phyloP scores from a whole-genome alignment of 1,140 invertebrate species.

The Drosophila ohnishii region DNA sequence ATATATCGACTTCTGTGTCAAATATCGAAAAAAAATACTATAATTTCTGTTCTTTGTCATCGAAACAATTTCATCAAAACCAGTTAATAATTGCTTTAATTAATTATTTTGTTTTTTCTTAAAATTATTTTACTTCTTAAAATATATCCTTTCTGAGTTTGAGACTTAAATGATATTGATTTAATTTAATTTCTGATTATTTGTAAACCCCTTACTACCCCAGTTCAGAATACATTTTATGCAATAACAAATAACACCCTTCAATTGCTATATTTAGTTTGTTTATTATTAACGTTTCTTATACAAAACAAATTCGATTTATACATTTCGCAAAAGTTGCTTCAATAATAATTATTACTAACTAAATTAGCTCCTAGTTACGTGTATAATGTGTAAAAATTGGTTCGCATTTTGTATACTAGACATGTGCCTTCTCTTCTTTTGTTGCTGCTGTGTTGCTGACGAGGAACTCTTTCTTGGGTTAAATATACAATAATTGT shows the following conservation, averaged over 20 bases:
- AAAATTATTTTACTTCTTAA: background rate
- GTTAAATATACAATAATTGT: conserved; percentile 34
- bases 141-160: no score
- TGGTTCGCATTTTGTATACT: conserved; percentile 21
- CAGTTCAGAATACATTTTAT: background rate
- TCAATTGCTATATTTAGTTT: conserved; percentile 1
- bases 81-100: background rate
- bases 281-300: conserved; percentile 61
- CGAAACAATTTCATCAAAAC: no score
- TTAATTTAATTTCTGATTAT: no score
- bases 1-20: background rate
- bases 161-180: no score
- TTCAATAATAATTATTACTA: conserved; percentile 41
- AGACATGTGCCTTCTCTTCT: conserved; percentile 11
- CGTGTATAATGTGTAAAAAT: conserved; percentile 32
- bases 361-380: conserved; percentile 27
- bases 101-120: background rate
- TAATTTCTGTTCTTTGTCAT: no score
- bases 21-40: background rate
- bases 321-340: conserved; percentile 39
- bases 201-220: no score
- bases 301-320: conserved; percentile 64
- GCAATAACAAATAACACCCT: background rate
- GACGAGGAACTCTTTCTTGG: conserved; percentile 40
- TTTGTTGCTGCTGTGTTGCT: conserved; percentile 12